A percentile compares a stretch with the other conserved stretches of the same genome.
These are phyloP conservation scores for Clarias magur DNA, from an alignment of 2,113 vertebrate species.

Conservation along the genomic window DNA sequence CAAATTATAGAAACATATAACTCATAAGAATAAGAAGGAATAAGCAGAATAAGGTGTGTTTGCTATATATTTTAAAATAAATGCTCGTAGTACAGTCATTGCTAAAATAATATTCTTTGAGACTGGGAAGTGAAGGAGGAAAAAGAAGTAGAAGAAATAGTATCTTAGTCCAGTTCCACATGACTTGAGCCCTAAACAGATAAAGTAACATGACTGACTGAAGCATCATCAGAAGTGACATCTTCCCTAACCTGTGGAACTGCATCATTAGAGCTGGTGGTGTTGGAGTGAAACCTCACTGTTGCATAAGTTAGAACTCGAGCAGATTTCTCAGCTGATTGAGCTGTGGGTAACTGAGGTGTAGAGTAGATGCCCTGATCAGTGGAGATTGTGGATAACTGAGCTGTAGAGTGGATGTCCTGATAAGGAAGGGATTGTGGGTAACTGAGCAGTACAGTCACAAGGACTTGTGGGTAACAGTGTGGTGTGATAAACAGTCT, in stretches of 20 bases:
- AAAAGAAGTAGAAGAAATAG: too few relatives aligned
- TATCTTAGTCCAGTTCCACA: too few relatives aligned
- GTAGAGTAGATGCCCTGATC: too few relatives aligned
- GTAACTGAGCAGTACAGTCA: neutral
- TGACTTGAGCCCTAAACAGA: neutral
- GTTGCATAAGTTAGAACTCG: constrained; percentile 1
- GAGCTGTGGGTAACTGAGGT: too few relatives aligned
- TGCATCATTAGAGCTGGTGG: neutral
- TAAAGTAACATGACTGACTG: neutral
- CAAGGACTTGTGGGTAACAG: neutral
- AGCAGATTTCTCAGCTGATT: neutral
- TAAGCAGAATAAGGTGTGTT: too few relatives aligned
- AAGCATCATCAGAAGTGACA: neutral
- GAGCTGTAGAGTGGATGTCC: neutral
- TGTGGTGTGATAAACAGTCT: neutral
- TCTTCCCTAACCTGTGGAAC: neutral
- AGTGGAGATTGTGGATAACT: too few relatives aligned
- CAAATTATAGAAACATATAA: too few relatives aligned
- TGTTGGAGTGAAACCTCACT: neutral
- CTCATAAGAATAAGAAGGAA: too few relatives aligned
- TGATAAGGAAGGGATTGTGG: neutral
- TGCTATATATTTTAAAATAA: too few relatives aligned
- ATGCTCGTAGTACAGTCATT: too few relatives aligned
- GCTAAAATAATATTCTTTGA: too few relatives aligned
- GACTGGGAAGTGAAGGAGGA: too few relatives aligned